phyloP scores from a whole-genome alignment of 2,797 vertebrate genomes.

The Lepilemur septentrionalis region DNA sequence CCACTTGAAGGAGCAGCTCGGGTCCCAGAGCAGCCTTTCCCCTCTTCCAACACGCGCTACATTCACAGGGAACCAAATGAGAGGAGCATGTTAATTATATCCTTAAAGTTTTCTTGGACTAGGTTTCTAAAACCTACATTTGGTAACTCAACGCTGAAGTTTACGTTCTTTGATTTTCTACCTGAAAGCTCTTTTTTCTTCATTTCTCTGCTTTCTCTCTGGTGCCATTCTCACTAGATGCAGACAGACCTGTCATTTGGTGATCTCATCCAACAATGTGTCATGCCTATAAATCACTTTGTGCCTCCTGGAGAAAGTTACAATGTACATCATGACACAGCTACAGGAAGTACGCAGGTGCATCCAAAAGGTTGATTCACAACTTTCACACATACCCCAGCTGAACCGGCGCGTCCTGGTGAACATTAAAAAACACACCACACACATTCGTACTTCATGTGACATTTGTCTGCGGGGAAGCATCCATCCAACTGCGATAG shows the following conservation, averaged over 20 bases:
- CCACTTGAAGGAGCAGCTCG: not conserved
- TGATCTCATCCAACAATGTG: not conserved
- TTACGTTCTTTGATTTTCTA: not conserved
- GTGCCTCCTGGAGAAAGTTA: not conserved
- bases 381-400: not conserved
- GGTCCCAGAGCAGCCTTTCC: not conserved
- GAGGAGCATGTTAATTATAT: not conserved
- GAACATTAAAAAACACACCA: not conserved
- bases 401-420: not conserved
- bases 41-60: not conserved
- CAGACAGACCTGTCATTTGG: not conserved
- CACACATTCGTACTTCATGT: not conserved
- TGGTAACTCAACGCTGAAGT: not conserved
- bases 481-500: not conserved
- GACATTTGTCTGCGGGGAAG: not conserved
- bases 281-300: not conserved
- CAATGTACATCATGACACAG: not conserved
- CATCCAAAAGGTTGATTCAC: not conserved
- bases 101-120: not conserved
- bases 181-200: not conserved
- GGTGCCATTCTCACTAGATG: not conserved
- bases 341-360: not conserved
- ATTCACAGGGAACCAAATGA: fast-evolving
- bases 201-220: not conserved
- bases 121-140: not conserved